Evolutionary conservation across 2,113 vertebrate species (phyloP), one percentile per base, ranked within the genome.

Genomic region (Gadus macrocephalus): DNA sequence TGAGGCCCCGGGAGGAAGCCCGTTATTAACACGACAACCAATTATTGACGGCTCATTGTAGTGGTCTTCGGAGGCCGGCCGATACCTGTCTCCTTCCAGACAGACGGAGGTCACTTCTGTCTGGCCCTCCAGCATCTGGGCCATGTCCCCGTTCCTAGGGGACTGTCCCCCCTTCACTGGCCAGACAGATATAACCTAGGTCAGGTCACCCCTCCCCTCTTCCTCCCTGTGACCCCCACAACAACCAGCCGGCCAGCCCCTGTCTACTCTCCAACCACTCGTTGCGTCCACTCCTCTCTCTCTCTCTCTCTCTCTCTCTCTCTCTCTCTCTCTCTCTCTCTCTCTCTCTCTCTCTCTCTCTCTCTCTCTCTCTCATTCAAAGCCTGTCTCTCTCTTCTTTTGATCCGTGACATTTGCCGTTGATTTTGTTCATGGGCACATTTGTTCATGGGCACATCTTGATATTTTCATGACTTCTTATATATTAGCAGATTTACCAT

Each of bases 31-130:
- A 88, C 74, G 79, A 71, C 76, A 77, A 80, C 77, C 83, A 89
- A 86, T 88, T 90, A 89, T 90, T 80, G 86, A 74, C 81, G 72
- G 68, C 71, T 86, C 76, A 72, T 74, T 85, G 87, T 87, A 85
- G 70, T 75, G 81, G 80, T 82, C 86, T 73, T 82, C 17, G 3
- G 73, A 73, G 73, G 74, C 78, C 81, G 90, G 91, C 83, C 87
- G 77, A 89, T 91, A 90, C 85, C 85, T 87, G 87, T 89, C 86
- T 78, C 4, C 62, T 72, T 67, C 79, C 72, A 69, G 70, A 74
- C 77, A 79, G 81, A 81, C 82, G 75, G 85, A 87, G 86, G 88
- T 90, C 89, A 6, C 55, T 3, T n/a, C 15, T 17, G 15, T 17
- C 55, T n/a, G n/a, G 55, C 55, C 15, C 75, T 22, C 53, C 7